Evolutionary conservation across 2,888 invertebrate species (phyloP).

Genomic region (Eristalis tenax): DNA sequence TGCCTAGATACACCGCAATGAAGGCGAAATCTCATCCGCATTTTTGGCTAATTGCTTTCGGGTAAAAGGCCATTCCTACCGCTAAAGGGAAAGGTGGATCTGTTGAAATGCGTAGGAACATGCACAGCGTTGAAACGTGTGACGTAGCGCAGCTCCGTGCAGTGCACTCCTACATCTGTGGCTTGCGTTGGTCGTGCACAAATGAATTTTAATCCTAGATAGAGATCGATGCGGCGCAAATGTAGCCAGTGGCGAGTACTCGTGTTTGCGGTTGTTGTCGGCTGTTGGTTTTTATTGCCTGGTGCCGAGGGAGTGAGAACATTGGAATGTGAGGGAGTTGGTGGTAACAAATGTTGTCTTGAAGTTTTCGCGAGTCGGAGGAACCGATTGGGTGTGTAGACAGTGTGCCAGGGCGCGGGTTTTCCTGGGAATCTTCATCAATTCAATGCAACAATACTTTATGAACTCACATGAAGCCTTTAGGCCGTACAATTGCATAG

Average conservation of each 20-base stretch:
- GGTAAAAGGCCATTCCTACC: constrained; percentile 51
- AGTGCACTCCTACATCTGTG: not conserved
- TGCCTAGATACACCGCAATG: constrained; percentile 21
- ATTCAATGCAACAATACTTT: no score
- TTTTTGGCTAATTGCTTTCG: constrained; percentile 68
- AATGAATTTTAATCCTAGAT: constrained; percentile 45
- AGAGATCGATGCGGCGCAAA: constrained; percentile 53
- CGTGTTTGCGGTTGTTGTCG: not conserved
- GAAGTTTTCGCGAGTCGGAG: not conserved
- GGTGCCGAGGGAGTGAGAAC: not conserved
- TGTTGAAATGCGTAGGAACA: constrained; percentile 50
- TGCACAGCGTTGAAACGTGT: constrained; percentile 16
- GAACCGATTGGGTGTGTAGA: not conserved
- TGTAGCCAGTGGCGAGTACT: constrained; percentile 24
- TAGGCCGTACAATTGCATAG: no score
- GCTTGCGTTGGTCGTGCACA: constrained; percentile 12
- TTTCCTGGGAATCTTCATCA: no score
- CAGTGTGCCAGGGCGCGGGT: not conserved
- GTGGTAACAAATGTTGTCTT: not conserved
- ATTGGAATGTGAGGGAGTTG: not conserved
- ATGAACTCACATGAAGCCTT: no score
- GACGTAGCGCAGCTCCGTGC: constrained; percentile 14
- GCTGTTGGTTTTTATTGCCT: not conserved
- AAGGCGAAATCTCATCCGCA: constrained; percentile 61
- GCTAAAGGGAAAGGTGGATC: constrained; percentile 57